These are phyloP conservation scores for Phasianus colchicus DNA, from an alignment of 2,113 vertebrate genomes.

Conservation along the genomic window DNA sequence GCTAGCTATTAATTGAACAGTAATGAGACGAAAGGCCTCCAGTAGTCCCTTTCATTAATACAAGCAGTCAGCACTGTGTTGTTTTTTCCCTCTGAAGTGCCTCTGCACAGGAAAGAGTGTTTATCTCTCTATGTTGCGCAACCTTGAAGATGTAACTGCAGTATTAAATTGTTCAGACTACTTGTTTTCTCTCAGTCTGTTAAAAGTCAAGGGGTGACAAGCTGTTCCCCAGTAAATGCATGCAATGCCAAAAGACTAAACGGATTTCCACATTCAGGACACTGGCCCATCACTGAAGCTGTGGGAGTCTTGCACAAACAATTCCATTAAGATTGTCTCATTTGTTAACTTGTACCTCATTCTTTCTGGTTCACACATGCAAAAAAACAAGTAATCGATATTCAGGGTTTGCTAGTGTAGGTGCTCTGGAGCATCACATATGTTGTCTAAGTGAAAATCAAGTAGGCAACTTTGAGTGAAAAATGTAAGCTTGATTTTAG, in stretches of 20 bases:
- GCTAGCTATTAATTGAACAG: constrained; percentile 30
- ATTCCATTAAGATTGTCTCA: background rate
- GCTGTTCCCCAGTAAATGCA: background rate
- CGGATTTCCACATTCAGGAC: background rate
- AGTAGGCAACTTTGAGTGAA: background rate
- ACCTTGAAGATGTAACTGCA: background rate
- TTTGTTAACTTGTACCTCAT: background rate
- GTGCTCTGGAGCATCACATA: background rate
- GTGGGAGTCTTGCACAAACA: accelerated
- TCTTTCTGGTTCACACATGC: background rate
- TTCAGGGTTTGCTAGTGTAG: background rate
- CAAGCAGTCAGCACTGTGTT: background rate
- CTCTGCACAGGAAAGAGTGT: background rate
- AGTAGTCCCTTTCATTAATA: background rate
- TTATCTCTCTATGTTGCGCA: background rate
- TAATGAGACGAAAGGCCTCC: constrained; percentile 36
- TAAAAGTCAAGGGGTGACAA: constrained; percentile 11
- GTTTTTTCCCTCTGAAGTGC: background rate
- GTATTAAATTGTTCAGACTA: background rate
- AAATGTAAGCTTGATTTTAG: background rate
- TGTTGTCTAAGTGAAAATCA: background rate
- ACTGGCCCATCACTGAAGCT: background rate
- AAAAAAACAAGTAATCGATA: background rate
- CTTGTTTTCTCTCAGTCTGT: background rate
- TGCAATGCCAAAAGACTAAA: background rate